Evolutionary conservation across 2,113 vertebrate species (phyloP).

Genomic region (Pteronura brasiliensis): DNA sequence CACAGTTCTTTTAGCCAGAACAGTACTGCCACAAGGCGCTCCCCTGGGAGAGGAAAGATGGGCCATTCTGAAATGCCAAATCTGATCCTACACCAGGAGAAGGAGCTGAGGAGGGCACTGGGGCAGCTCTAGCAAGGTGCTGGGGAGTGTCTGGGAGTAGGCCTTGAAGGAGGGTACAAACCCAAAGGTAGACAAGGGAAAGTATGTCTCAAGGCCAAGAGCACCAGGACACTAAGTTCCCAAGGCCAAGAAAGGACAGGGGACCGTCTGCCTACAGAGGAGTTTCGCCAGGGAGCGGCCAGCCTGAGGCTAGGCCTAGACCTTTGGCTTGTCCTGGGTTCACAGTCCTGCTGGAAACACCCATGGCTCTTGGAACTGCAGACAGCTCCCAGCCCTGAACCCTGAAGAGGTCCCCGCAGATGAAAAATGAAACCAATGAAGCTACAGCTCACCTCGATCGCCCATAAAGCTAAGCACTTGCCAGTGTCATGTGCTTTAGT

Average conservation of each 20-base stretch:
- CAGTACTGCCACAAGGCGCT: neutral
- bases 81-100: neutral
- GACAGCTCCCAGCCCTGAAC: neutral
- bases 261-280: neutral
- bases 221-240: neutral
- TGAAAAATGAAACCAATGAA: neutral
- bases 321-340: neutral
- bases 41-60: neutral
- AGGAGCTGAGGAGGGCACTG: neutral
- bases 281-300: neutral
- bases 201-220: neutral
- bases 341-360: neutral
- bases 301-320: rapidly evolving
- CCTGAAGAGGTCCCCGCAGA: neutral
- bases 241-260: neutral
- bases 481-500: neutral
- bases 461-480: neutral
- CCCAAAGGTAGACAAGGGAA: neutral
- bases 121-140: neutral
- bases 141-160: neutral
- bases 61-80: neutral
- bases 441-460: neutral
- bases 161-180: neutral
- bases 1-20: neutral
- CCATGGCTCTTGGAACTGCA: neutral